Conservation (phyloP, 2,113 vertebrate genomes). For the Alligator sinensis region DNA sequence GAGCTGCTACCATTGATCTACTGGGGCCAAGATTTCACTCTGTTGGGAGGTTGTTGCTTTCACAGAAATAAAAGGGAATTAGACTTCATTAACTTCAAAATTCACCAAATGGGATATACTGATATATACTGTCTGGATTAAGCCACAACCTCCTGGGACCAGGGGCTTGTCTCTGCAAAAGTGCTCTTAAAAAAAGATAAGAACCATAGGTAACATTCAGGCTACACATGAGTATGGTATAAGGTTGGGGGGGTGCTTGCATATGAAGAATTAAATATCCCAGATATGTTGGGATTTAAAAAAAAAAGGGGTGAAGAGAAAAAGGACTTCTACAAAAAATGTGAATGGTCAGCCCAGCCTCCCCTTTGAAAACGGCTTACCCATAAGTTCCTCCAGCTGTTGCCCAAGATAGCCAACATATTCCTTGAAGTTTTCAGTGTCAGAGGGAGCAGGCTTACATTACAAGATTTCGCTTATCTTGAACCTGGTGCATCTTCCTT, state of each 20-base stretch:
- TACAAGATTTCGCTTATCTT: background rate
- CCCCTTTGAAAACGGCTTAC: background rate
- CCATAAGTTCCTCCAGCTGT: background rate
- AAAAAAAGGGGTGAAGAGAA: background rate
- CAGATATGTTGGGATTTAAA: background rate
- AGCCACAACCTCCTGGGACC: background rate
- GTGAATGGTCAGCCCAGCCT: background rate
- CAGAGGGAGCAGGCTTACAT: background rate
- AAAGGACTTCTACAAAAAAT: background rate
- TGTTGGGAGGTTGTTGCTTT: background rate
- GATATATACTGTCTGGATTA: background rate
- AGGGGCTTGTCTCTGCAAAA: background rate
- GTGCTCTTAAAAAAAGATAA: background rate
- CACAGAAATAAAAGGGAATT: background rate
- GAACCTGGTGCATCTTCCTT: background rate
- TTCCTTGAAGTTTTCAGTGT: background rate
- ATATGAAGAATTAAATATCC: background rate
- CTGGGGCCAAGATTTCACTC: background rate
- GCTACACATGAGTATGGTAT: background rate
- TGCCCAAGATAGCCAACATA: background rate
- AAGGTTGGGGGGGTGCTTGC: background rate
- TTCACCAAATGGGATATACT: background rate
- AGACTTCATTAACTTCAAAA: background rate
- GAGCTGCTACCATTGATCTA: background rate
- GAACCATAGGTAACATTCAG: background rate